A percentile compares a stretch with the other conserved stretches of the same genome.
These are phyloP conservation scores for Myotis daubentonii DNA, from an alignment of 2,797 vertebrate genomes.

Conservation along the genomic window DNA sequence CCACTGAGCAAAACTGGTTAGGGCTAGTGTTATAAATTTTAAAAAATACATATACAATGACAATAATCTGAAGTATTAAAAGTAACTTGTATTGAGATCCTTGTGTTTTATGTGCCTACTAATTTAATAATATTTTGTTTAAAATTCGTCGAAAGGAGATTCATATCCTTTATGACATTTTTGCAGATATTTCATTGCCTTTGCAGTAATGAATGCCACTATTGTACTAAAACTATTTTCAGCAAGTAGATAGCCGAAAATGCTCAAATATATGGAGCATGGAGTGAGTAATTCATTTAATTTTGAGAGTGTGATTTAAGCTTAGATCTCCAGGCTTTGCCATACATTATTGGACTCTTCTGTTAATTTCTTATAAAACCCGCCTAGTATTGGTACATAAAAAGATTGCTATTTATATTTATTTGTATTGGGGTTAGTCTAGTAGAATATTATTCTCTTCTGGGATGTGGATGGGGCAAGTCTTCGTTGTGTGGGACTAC, in stretches of 20 bases:
- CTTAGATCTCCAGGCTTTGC: background rate
- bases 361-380: conserved; percentile 28
- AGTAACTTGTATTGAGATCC: background rate
- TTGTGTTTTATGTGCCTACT: background rate
- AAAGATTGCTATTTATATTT: background rate
- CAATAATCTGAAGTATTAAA: conserved; percentile 29
- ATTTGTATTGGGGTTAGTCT: background rate
- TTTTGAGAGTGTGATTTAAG: conserved; percentile 28
- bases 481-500: conserved; percentile 1
- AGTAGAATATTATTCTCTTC: background rate
- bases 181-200: conserved; percentile 5
- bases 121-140: conserved; percentile 39
- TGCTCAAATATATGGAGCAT: background rate
- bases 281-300: background rate
- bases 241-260: conserved; percentile 18
- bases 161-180: conserved; percentile 22
- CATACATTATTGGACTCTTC: conserved; percentile 26
- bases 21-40: background rate
- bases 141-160: conserved; percentile 11
- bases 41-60: background rate
- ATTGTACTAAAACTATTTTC: background rate
- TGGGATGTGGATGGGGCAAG: background rate
- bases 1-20: background rate
- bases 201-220: background rate
- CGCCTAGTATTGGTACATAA: background rate